phyloP scores from a whole-genome alignment of 2,888 invertebrate genomes.

The Morpho deidamia region DNA sequence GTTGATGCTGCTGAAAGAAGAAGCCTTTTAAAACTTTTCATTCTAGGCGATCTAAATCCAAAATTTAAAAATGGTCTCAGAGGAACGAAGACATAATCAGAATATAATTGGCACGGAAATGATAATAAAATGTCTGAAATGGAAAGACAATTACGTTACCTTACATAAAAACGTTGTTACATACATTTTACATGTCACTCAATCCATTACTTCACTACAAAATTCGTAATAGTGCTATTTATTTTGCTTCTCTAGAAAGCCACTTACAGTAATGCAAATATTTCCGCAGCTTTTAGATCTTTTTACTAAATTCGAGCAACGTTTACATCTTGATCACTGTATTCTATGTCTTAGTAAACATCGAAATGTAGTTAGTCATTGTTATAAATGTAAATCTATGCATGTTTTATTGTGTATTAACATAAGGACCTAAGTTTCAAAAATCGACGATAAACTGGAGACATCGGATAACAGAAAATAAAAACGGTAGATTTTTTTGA shows the following conservation, averaged over 20 bases:
- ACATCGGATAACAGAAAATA: too few species aligned
- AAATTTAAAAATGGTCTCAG: slow-evolving; percentile 30
- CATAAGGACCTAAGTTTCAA: too few species aligned
- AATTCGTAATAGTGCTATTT: not conserved
- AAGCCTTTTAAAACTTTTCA: slow-evolving; percentile 41
- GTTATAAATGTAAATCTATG: not conserved
- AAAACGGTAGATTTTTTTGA: too few species aligned
- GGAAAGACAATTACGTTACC: slow-evolving; percentile 43
- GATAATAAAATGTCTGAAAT: slow-evolving; percentile 47
- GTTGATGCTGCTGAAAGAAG: slow-evolving; percentile 11
- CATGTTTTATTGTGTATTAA: not conserved
- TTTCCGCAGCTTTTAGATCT: not conserved
- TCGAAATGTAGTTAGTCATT: not conserved
- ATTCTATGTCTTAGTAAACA: not conserved
- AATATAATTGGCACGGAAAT: slow-evolving; percentile 49
- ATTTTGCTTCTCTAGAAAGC: not conserved
- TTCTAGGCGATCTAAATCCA: slow-evolving; percentile 45
- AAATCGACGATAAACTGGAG: too few species aligned
- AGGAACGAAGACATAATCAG: slow-evolving; percentile 13
- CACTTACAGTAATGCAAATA: not conserved
- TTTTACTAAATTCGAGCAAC: not conserved
- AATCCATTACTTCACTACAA: slow-evolving; percentile 4
- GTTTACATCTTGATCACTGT: not conserved
- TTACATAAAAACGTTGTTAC: slow-evolving; percentile 10
- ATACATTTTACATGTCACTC: slow-evolving; percentile 14